Evolutionary conservation across 2,113 vertebrate genomes (phyloP).

Genomic region (Thalassarche chlororhynchos): DNA sequence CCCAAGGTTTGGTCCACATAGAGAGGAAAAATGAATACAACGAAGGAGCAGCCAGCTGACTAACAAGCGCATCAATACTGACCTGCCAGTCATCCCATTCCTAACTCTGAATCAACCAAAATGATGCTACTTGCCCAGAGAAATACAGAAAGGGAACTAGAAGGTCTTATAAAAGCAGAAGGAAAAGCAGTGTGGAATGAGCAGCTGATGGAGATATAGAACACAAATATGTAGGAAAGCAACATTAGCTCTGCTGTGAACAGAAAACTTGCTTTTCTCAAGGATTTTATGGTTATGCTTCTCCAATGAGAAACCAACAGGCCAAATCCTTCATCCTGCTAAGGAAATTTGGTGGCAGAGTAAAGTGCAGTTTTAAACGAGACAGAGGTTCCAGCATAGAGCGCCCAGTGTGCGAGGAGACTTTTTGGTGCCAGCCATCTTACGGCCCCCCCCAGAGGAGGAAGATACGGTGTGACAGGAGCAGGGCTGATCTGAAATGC

Average conservation of each 20-base stretch:
- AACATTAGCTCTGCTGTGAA: not conserved
- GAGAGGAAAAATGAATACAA: not conserved
- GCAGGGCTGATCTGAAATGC: not conserved
- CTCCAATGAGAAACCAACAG: not conserved
- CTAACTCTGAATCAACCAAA: not conserved
- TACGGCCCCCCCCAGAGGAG: not conserved
- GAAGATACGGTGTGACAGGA: not conserved
- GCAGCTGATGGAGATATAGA: not conserved
- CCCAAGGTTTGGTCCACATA: rapidly evolving
- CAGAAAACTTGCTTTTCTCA: not conserved
- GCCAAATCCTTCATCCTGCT: not conserved
- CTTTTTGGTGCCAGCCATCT: not conserved
- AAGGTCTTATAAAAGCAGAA: not conserved
- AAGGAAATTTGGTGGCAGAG: not conserved
- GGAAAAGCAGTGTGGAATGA: not conserved
- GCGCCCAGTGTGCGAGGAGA: not conserved
- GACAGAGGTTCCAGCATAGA: not conserved
- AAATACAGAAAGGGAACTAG: not conserved
- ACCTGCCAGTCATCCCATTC: not conserved
- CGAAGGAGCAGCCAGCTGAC: not conserved
- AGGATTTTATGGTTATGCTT: not conserved
- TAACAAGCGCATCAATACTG: not conserved
- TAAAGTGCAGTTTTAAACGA: not conserved
- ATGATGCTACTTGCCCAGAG: not conserved
- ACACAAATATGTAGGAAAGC: not conserved